phyloP scores from a whole-genome alignment of 2,113 vertebrate species.

The Dissostichus mawsoni region DNA sequence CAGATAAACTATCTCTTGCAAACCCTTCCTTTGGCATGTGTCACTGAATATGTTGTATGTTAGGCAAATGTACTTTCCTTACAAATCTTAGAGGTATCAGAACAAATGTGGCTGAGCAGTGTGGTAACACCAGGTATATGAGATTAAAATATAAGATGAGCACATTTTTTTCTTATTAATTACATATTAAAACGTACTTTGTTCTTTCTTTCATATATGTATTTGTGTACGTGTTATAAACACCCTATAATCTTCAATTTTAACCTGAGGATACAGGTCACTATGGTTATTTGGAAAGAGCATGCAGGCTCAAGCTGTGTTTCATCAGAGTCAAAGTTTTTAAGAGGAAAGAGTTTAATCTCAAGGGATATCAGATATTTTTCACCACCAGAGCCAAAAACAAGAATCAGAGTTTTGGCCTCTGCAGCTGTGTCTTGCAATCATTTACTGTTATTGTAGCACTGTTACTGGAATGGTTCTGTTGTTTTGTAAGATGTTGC shows the following conservation, averaged over 20 bases:
- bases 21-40: background rate
- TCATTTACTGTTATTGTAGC: no score
- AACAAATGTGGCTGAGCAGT: background rate
- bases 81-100: background rate
- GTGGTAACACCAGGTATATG: background rate
- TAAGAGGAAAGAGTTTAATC: background rate
- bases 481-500: background rate
- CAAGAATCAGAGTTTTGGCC: no score
- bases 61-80: background rate
- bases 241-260: background rate
- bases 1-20: slow-evolving; percentile 40
- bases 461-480: no score
- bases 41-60: background rate
- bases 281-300: background rate
- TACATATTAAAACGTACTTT: no score
- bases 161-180: no score
- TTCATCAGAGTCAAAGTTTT: background rate
- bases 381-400: background rate
- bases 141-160: background rate
- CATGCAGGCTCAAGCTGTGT: background rate
- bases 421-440: no score
- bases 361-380: background rate
- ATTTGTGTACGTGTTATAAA: background rate
- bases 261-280: background rate
- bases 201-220: background rate